Evolutionary conservation across 1,140 invertebrate species (phyloP).

Genomic region (Homarus americanus): DNA sequence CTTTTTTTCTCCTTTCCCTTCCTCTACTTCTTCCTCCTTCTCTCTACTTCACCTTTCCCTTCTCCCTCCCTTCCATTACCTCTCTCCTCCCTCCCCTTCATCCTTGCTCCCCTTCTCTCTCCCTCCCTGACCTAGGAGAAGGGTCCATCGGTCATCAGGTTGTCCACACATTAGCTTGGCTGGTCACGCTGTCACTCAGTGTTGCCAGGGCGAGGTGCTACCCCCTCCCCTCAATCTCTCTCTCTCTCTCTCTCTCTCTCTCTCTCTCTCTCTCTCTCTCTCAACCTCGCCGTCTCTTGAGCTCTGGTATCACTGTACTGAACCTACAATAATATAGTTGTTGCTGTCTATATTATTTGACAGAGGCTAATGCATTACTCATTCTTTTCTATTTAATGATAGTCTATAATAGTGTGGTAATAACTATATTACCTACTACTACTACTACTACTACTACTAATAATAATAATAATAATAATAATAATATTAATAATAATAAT

Average conservation of each 20-base stretch:
- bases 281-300: not conserved
- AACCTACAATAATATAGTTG: too few species aligned
- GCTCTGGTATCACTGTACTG: too few species aligned
- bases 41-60: not conserved
- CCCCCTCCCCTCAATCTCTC: not conserved
- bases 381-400: too few species aligned
- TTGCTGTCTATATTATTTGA: too few species aligned
- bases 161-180: conserved; percentile 9
- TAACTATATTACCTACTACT: too few species aligned
- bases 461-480: too few species aligned
- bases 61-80: not conserved
- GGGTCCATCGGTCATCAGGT: conserved; percentile 1
- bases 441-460: too few species aligned
- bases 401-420: too few species aligned
- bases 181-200: conserved; percentile 16
- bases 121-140: not conserved
- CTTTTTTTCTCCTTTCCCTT: too few species aligned
- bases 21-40: too few species aligned
- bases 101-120: not conserved
- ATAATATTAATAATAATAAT: too few species aligned
- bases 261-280: not conserved
- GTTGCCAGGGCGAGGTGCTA: not conserved
- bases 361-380: too few species aligned
- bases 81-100: not conserved
- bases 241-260: not conserved